phyloP scores from a whole-genome alignment of 2,797 vertebrate species.

The Myotis vivesi region DNA sequence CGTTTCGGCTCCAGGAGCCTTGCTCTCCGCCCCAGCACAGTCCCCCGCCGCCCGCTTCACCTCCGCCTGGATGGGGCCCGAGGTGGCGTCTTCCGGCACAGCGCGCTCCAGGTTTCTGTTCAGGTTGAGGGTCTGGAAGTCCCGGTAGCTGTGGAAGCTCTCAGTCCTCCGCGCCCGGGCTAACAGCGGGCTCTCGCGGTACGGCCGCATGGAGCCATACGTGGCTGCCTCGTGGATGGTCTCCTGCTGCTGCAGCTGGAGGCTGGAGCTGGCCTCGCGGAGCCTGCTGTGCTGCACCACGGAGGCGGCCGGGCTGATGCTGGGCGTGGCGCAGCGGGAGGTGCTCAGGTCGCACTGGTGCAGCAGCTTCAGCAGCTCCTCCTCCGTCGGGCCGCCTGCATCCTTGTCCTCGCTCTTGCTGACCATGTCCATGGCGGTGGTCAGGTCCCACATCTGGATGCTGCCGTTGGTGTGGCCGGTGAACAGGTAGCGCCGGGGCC shows the following conservation, averaged over 20 bases:
- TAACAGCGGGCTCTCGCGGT: slow-evolving; percentile 96
- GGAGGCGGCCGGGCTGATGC: slow-evolving; percentile 96
- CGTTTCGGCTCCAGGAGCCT: slow-evolving; percentile 83
- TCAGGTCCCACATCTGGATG: slow-evolving; percentile 99
- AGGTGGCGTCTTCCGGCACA: slow-evolving; percentile 73
- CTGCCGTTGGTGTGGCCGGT: slow-evolving; percentile 97
- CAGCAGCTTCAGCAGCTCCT: slow-evolving; percentile 94
- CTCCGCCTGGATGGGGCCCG: slow-evolving; percentile 82
- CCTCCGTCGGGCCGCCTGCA: slow-evolving; percentile 94
- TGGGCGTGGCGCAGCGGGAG: slow-evolving; percentile 96
- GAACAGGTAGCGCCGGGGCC: slow-evolving; percentile 96
- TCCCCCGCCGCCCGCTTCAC: slow-evolving; percentile 78
- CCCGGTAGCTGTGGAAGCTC: slow-evolving; percentile 95
- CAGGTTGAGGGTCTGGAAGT: slow-evolving; percentile 93
- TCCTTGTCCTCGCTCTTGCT: slow-evolving; percentile 94
- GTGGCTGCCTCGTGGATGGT: slow-evolving; percentile 91
- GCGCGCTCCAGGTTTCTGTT: slow-evolving; percentile 87
- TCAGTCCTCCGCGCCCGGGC: slow-evolving; percentile 95
- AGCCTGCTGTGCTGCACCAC: slow-evolving; percentile 94
- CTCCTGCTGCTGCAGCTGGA: slow-evolving; percentile 93
- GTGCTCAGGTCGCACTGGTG: slow-evolving; percentile 98
- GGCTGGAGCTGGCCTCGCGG: slow-evolving; percentile 93
- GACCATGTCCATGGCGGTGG: slow-evolving; percentile 97
- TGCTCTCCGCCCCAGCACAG: slow-evolving; percentile 77
- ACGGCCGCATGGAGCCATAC: slow-evolving; percentile 93